Evolutionary conservation across 2,888 invertebrate genomes (phyloP), one percentile per base, ranked within the genome.

Genomic region (Resseliella maxima): DNA sequence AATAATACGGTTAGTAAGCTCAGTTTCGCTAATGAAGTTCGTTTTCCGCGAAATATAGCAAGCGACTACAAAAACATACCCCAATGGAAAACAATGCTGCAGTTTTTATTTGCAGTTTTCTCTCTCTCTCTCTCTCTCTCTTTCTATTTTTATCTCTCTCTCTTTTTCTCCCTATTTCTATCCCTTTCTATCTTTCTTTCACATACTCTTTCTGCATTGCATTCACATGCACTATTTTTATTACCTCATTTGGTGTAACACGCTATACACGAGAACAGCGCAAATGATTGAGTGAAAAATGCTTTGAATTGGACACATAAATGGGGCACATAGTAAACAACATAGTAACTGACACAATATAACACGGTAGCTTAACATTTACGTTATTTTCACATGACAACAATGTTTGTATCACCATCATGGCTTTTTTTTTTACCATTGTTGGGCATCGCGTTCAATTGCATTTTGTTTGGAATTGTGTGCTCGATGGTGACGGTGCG

Each of bases 271-370:
- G 31, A 35, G 31, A 12, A 31, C 31, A 59, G 27, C 27, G 72
- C 72, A 72, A 72, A 31, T 72, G 72, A 72, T 72, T 72, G 72
- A 72, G 72, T 72, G 72, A 72, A 72, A 27, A 72, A 72, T 72
- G 31, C n/a, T 72, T 35, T 72, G 72, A 72, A 72, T 72, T 72
- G 72, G 72, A 72, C 31, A 72, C 72, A 72, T 72, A 72, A 72
- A 72, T 31, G 72, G 31, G 31, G 31, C 72, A 18, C 72, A 72
- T 35, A 5, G 72, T 72, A 72, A 72, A 72, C 72, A 72, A 72
- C 31, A 72, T 27, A 31, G 31, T 31, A 31, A 72, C 72, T 72
- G 72, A 35, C 31, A 72, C 72, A 72, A 72, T 27, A 12, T 10
- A 12, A 31, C 72, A 18, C 72, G 72, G 35, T 72, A 35, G 31